Base-by-base conservation (phyloP, 2,797 vertebrate species). In the Rhodeus uyekii region DNA sequence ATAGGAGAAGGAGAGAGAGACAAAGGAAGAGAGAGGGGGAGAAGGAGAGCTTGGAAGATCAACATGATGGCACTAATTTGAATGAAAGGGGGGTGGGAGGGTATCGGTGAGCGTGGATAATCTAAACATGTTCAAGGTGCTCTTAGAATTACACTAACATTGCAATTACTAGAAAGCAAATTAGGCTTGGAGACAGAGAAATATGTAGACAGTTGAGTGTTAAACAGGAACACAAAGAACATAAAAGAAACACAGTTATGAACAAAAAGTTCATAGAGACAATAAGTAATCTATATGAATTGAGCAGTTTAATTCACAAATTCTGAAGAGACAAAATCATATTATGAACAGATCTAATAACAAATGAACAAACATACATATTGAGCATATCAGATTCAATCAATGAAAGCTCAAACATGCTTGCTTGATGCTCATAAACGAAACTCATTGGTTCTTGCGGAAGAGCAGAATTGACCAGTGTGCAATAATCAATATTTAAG, bases 1-100 rank as follows among this genome's bases (percentile, higher is more conserved):
- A 69, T 8, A 61, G 64, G 39, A 80, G 32, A 46, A 53, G 38
- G 65, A 46, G 42, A 79, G 61, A 48, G n/a, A 69, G 77, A 68
- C 12, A 67, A 42, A 19, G 24, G 7, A n/a, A 55, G 61, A 67
- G 42, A 81, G 36, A 78, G 27, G 87, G 83, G 82, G 64, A 85
- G 36, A 67, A 78, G 60, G 69, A 36, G 71, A 75, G 50, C 67
- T 81, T 82, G 61, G 82, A 64, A 73, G 78, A 85, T 80, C 42
- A 58, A 81, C 79, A 71, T 77, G 82, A 72, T 6, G 38, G 38
- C 68, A 58, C 61, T 87, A 80, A 85, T 85, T 76, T 81, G 76
- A 75, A 67, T n/a, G n/a, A 46, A 63, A 81, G 22, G 19, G 50
- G 39, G 75, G 53, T 27, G 10, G 24, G 75, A n/a, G 84, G 50